Conservation (phyloP, 2,888 invertebrate genomes). For the Sphaerophoria taeniata region DNA sequence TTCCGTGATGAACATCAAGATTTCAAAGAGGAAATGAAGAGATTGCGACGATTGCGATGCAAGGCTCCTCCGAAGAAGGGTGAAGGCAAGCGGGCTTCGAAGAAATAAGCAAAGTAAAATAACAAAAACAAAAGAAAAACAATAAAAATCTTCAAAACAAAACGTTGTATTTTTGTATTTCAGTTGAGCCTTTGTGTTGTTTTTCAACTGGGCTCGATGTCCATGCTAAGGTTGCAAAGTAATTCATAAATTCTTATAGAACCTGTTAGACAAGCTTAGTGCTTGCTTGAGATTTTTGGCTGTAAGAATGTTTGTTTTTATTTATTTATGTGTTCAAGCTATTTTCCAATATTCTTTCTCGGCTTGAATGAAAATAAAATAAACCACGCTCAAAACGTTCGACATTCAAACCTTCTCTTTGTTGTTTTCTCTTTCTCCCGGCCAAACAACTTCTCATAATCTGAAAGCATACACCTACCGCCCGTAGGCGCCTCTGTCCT, state of each 20-base stretch:
- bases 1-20: conserved; percentile 95
- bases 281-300: too few relatives aligned
- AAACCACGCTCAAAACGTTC: too few relatives aligned
- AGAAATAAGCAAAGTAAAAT: conserved; percentile 77
- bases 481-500: background rate
- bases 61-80: conserved; percentile 86
- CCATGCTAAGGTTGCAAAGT: too few relatives aligned
- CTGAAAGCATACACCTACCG: background rate
- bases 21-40: conserved; percentile 93
- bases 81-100: conserved; percentile 82
- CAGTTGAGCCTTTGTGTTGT: background rate
- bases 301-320: too few relatives aligned
- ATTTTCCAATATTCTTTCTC: too few relatives aligned
- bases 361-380: too few relatives aligned
- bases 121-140: conserved; percentile 3
- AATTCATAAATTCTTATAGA: too few relatives aligned
- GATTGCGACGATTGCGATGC: conserved; percentile 90
- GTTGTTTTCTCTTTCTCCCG: too few relatives aligned
- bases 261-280: too few relatives aligned
- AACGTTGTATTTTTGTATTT: background rate
- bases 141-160: background rate
- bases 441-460: background rate
- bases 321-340: too few relatives aligned
- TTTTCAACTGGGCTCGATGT: background rate
- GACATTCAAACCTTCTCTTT: too few relatives aligned